These are phyloP conservation scores for Fopius arisanus DNA, from an alignment of 1,140 invertebrate species.

Conservation along the genomic window DNA sequence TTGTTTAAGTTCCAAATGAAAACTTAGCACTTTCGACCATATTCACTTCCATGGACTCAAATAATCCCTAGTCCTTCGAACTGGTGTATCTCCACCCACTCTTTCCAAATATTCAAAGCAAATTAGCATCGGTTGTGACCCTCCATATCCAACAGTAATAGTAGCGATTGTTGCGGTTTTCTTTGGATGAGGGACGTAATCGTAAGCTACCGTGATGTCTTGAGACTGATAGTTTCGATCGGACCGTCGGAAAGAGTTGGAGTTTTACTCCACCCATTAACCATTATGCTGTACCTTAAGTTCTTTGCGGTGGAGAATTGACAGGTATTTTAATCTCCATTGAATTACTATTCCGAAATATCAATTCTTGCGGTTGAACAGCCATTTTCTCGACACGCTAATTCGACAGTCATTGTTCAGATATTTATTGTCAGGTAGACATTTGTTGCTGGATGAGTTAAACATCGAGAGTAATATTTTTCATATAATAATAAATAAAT, in stretches of 20 bases:
- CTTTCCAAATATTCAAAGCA: conserved; percentile 11
- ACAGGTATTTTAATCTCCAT: conserved; percentile 8
- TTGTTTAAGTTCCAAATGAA: conserved; percentile 41
- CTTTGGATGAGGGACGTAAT: conserved; percentile 15
- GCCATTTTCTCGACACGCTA: neutral
- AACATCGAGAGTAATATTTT: neutral
- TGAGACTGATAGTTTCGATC: neutral
- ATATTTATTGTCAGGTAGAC: neutral
- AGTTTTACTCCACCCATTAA: neutral
- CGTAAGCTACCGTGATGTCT: conserved; percentile 28
- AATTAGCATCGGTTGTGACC: conserved; percentile 10
- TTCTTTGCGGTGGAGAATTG: conserved; percentile 17
- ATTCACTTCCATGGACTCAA: neutral
- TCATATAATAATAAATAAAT: neutral
- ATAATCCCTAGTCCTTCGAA: conserved; percentile 26
- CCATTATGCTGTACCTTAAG: neutral
- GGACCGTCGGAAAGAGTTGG: neutral
- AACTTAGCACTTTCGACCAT: conserved; percentile 21
- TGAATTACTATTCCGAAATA: neutral
- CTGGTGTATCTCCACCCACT: conserved; percentile 20
- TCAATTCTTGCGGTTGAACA: neutral
- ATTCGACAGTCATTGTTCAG: neutral
- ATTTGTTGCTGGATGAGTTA: neutral
- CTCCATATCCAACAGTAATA: neutral
- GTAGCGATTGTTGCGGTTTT: conserved; percentile 24